A percentile compares a stretch with the other conserved stretches of the same genome.
These are phyloP conservation scores for Synanceia verrucosa DNA, from an alignment of 2,797 vertebrate species.

Conservation along the genomic window DNA sequence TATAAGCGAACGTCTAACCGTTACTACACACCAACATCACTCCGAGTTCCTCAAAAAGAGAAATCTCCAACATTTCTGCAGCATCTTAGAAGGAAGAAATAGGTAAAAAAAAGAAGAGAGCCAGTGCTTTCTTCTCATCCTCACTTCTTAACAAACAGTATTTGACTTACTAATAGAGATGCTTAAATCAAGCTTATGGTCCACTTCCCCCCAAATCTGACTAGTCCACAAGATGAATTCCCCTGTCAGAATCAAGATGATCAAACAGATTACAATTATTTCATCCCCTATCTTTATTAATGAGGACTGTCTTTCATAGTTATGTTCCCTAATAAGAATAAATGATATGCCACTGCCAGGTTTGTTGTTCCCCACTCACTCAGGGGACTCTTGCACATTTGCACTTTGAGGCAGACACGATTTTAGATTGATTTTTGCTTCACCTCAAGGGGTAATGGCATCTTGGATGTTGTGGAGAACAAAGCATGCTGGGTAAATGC, in stretches of 20 bases:
- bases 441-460: conserved; percentile 52
- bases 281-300: conserved; percentile 87
- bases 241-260: conserved; percentile 87
- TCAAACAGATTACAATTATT: conserved; percentile 91
- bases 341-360: conserved; percentile 84
- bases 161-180: conserved; percentile 84
- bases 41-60: conserved; percentile 38
- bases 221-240: conserved; percentile 86
- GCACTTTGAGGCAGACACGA: conserved; percentile 67
- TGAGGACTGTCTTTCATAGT: conserved; percentile 88
- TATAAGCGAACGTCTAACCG: neutral
- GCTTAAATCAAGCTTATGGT: conserved; percentile 86
- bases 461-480: conserved; percentile 60
- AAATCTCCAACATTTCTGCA: conserved; percentile 31
- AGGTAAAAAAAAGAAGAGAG: neutral
- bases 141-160: conserved; percentile 53
- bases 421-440: conserved; percentile 67
- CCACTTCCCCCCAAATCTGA: conserved; percentile 84
- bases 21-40: conserved; percentile 30
- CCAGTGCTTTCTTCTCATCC: conserved; percentile 19
- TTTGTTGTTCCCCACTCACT: conserved; percentile 80
- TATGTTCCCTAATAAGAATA: conserved; percentile 87
- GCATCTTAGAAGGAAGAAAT: neutral
- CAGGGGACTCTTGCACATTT: conserved; percentile 70
- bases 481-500: conserved; percentile 49